A percentile compares a stretch with the other conserved stretches of the same genome.
Conservation (phyloP, 1,140 invertebrate species). For the Tetragnatha versicolor region DNA sequence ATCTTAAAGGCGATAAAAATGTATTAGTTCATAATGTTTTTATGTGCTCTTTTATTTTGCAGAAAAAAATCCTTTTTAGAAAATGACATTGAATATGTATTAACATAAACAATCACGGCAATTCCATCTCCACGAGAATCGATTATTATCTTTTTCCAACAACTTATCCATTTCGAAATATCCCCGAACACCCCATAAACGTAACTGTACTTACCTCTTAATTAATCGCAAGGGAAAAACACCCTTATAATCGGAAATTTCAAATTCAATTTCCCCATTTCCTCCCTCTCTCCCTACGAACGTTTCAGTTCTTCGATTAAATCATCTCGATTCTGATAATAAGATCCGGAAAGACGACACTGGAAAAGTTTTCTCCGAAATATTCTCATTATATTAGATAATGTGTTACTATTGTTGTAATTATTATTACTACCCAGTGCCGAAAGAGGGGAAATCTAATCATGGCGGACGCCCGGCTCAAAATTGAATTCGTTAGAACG, state of each 20-base stretch:
- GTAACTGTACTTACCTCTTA: no score
- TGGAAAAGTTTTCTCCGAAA: background rate
- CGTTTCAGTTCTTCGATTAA: background rate
- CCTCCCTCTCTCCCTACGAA: background rate
- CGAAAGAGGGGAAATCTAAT: background rate
- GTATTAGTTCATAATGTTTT: no score
- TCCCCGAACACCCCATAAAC: no score
- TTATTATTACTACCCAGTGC: conserved; percentile 5
- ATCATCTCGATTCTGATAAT: conserved; percentile 11
- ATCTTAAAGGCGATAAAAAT: no score
- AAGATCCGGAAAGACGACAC: background rate
- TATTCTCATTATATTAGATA: conserved; percentile 13
- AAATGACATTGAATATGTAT: no score
- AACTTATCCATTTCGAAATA: no score
- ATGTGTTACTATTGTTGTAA: conserved; percentile 17
- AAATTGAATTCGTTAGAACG: conserved; percentile 13
- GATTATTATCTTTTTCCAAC: no score
- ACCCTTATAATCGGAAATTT: conserved; percentile 5
- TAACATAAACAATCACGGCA: no score
- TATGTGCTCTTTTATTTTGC: no score
- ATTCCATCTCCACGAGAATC: no score
- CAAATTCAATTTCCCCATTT: conserved; percentile 3
- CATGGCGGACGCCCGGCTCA: background rate
- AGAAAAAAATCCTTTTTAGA: no score
- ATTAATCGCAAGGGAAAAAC: no score